Base-by-base conservation (phyloP, 1,140 invertebrate species). In the Drosophila saltans region DNA sequence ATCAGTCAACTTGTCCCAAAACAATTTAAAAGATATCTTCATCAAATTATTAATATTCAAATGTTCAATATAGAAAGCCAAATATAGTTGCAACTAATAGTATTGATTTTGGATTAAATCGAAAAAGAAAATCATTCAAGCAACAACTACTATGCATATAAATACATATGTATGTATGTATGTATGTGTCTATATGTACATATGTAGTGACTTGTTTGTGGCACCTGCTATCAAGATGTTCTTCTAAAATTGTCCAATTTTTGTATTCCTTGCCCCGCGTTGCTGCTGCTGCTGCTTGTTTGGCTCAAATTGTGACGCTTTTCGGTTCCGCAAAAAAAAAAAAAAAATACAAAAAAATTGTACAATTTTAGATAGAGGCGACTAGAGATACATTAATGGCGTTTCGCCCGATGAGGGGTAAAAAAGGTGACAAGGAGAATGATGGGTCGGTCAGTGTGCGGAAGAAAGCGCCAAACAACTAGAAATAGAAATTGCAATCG, bases 401-500 rank as follows among this genome's bases (percentile, higher is more conserved):
- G 6, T 36, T 16, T 16, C 16, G 16, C 16, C 16, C 16, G 16
- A 36, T 36, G 40, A 24, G 40, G 41, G 3, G 41, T 10, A 11
- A 52, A 52, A 52, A 52, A 52, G 45, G 45, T 52, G 21, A 52
- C 33, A 36, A 52, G 45, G 24, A n/a, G n/a, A 16, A 16, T 16
- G 16, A 16, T 16, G 16, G 24, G 66, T 62, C 39, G 63, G 39
- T 39, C 28, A 8, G 62, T 59, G 33, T 33, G 55, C 11, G 28
- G 39, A 40, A 39, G 70, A 78, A 78, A 82, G 82, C 76, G 83
- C 79, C 83, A 83, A 88, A 77, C 80, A 82, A 77, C 76, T 80
- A 89, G 72, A 83, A 88, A 86, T 86, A 86, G 83, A 86, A 52
- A 80, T 64, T 82, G 68, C 68, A 75, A 81, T 71, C 79, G 68